Conservation (phyloP, 2,797 vertebrate species). For the Gymnocypris eckloni region DNA sequence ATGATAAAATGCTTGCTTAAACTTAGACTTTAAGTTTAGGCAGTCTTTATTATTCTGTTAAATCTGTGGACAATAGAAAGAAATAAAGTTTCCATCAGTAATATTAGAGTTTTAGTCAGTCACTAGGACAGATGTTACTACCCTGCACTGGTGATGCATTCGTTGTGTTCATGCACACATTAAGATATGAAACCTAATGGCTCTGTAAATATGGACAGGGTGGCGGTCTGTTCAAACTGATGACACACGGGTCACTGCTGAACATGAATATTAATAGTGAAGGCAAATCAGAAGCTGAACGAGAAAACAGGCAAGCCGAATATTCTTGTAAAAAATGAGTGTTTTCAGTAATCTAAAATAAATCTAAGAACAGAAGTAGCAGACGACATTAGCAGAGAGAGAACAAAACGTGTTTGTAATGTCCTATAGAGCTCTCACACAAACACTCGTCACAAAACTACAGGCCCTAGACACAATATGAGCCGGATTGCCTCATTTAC, state of each 20-base stretch:
- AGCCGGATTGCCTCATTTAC: constrained; percentile 4
- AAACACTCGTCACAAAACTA: background rate
- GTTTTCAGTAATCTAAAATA: background rate
- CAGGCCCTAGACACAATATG: background rate
- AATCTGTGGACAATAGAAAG: background rate
- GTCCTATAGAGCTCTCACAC: background rate
- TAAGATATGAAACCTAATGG: background rate
- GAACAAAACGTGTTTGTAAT: background rate
- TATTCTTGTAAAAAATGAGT: background rate
- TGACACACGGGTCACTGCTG: background rate
- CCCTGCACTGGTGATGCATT: background rate
- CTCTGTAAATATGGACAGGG: constrained; percentile 16
- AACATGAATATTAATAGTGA: background rate
- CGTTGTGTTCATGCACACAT: background rate
- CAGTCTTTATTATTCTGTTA: background rate
- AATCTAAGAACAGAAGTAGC: background rate
- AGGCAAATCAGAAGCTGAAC: background rate
- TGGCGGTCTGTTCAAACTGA: background rate
- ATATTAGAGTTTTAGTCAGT: background rate
- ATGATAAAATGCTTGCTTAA: background rate
- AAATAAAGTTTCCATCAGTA: background rate
- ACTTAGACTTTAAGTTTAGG: background rate
- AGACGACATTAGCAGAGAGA: background rate
- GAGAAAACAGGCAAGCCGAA: background rate
- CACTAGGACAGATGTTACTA: background rate